These are phyloP conservation scores for Periplaneta americana DNA, from an alignment of 1,140 invertebrate genomes.

Conservation along the genomic window DNA sequence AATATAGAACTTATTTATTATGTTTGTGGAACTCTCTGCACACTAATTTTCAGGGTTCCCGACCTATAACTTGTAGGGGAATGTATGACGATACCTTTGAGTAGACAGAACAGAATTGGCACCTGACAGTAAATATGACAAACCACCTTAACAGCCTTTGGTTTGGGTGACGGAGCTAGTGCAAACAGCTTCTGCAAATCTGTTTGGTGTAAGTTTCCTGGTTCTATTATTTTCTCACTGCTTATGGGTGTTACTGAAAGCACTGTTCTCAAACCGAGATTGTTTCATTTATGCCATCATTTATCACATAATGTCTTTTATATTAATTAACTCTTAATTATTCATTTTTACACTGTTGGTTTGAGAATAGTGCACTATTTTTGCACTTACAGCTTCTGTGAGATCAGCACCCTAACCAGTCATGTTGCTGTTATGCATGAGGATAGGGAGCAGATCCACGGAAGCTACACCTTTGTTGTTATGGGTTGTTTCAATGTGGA, in stretches of 20 bases:
- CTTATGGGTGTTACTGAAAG: background rate
- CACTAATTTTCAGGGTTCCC: background rate
- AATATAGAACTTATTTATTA: no score
- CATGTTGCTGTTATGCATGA: no score
- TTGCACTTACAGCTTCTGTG: background rate
- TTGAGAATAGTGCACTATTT: background rate
- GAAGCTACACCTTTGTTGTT: no score
- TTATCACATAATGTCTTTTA: no score
- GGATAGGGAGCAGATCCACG: no score
- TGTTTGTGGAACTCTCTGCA: background rate
- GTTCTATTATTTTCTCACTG: background rate
- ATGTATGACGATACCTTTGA: background rate
- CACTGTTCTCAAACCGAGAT: background rate
- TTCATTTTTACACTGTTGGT: background rate
- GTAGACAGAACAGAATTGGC: background rate
- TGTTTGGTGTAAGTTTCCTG: background rate
- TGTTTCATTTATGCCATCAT: background rate
- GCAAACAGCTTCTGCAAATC: background rate
- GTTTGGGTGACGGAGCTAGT: background rate
- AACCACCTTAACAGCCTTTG: background rate
- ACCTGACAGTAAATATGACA: background rate
- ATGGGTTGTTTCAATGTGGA: no score
- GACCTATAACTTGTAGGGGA: background rate
- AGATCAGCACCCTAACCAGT: background rate
- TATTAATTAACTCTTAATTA: no score